Evolutionary conservation across 1,140 invertebrate species (phyloP).

Genomic region (Ceratina japonica): DNA sequence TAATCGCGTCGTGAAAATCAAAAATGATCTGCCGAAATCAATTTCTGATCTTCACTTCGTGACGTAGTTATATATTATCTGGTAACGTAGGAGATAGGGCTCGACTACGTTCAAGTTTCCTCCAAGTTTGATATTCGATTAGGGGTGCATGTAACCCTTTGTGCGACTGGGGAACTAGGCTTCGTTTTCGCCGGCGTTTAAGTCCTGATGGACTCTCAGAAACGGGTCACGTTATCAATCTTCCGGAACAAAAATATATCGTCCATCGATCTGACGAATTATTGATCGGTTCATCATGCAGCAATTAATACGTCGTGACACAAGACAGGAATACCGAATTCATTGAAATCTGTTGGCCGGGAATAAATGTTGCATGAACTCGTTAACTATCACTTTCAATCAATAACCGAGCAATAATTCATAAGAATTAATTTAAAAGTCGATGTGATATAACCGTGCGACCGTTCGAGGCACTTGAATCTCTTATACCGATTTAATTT

Average conservation of each 20-base stretch:
- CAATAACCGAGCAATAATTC: not conserved
- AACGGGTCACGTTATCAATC: constrained; percentile 36
- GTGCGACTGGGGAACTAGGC: not conserved
- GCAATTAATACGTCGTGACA: not conserved
- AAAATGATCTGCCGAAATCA: not conserved
- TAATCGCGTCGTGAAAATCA: not conserved
- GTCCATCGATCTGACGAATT: too few species aligned
- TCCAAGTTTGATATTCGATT: constrained; percentile 25
- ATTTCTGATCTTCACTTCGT: not conserved
- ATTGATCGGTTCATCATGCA: constrained; percentile 3
- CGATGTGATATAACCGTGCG: constrained; percentile 35
- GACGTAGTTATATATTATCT: not conserved
- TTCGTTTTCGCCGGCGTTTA: constrained; percentile 37
- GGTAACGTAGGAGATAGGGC: not conserved
- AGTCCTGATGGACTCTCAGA: constrained; percentile 20
- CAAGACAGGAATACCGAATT: not conserved
- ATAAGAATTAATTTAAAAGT: constrained; percentile 35
- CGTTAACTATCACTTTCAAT: not conserved
- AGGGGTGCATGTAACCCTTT: constrained; percentile 1
- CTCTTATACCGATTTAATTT: not conserved
- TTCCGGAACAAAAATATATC: constrained; percentile 9
- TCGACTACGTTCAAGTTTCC: not conserved
- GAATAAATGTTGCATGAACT: constrained; percentile 13
- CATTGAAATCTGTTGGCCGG: not conserved
- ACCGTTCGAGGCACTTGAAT: not conserved